phyloP scores from a whole-genome alignment of 53 echinoderm and acorn worm species.

The Echinarachnius parma region DNA sequence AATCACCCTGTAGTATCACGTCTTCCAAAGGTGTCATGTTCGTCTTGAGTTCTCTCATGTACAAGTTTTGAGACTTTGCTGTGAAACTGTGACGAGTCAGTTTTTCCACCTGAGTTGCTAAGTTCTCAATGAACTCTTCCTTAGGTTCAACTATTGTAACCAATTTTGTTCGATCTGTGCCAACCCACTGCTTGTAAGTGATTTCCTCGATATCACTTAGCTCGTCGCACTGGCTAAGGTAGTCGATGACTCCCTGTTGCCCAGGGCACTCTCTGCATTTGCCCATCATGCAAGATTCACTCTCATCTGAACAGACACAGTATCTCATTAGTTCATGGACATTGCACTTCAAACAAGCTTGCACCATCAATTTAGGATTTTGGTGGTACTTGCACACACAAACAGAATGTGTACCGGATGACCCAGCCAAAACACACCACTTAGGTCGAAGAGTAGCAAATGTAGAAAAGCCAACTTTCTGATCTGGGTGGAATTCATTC shows the following conservation, averaged over 20 bases:
- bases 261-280: slow-evolving; percentile 35
- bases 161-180: slow-evolving; percentile 38
- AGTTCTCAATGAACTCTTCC: slow-evolving; percentile 36
- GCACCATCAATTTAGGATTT: slow-evolving; percentile 54
- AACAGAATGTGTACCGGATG: slow-evolving; percentile 48
- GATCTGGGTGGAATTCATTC: no score
- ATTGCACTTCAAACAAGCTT: slow-evolving; percentile 40
- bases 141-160: slow-evolving; percentile 24
- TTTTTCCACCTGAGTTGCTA: slow-evolving; percentile 34
- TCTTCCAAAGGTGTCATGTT: slow-evolving; percentile 36
- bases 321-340: slow-evolving; percentile 42
- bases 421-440: slow-evolving; percentile 58
- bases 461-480: no score
- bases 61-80: slow-evolving; percentile 44
- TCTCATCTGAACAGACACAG: slow-evolving; percentile 50
- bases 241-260: slow-evolving; percentile 6
- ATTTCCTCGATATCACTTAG: slow-evolving; percentile 44
- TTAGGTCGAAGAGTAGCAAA: slow-evolving; percentile 40
- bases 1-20: slow-evolving; percentile 60
- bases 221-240: slow-evolving; percentile 37
- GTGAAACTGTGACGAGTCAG: slow-evolving; percentile 46
- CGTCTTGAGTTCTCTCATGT: slow-evolving; percentile 48
- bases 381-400: slow-evolving; percentile 55
- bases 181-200: slow-evolving; percentile 45
- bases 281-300: slow-evolving; percentile 48